Percentiles rank a stretch among this genome's conserved stretches.
Conservation (phyloP, 37 sponge, comb jelly and placozoan genomes). For the Diacarnus erythraeanus region DNA sequence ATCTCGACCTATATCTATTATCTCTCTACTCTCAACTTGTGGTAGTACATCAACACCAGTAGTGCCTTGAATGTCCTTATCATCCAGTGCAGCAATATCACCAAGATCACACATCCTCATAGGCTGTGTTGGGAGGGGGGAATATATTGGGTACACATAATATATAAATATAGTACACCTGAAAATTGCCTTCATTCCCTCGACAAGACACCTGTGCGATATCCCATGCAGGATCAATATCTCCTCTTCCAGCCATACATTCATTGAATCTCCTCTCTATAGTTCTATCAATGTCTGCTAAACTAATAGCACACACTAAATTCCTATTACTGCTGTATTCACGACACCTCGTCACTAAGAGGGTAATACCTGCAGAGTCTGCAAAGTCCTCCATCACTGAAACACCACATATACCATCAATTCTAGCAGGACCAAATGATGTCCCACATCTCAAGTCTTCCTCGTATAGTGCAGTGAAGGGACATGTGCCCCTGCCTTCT, state of each 20-base stretch:
- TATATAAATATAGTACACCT: too few relatives aligned
- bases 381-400: neutral
- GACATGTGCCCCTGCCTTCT: neutral
- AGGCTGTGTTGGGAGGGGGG: too few relatives aligned
- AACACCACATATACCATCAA: neutral
- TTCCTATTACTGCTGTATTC: neutral
- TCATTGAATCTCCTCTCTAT: neutral
- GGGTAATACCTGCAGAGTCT: neutral
- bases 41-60: too few relatives aligned
- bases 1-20: neutral
- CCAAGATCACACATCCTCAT: neutral
- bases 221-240: neutral
- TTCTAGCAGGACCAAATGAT: neutral
- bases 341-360: neutral
- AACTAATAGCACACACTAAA: neutral
- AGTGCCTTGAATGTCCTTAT: too few relatives aligned
- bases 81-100: neutral
- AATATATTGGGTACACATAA: too few relatives aligned
- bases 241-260: neutral
- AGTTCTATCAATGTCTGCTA: neutral
- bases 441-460: neutral
- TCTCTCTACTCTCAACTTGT: neutral
- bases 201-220: neutral
- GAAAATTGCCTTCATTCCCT: neutral
- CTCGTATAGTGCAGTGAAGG: neutral